A percentile compares a stretch with the other conserved stretches of the same genome.
These are phyloP conservation scores for Pseudomyrmex pallidus DNA, from an alignment of 1,140 invertebrate genomes.

Conservation along the genomic window DNA sequence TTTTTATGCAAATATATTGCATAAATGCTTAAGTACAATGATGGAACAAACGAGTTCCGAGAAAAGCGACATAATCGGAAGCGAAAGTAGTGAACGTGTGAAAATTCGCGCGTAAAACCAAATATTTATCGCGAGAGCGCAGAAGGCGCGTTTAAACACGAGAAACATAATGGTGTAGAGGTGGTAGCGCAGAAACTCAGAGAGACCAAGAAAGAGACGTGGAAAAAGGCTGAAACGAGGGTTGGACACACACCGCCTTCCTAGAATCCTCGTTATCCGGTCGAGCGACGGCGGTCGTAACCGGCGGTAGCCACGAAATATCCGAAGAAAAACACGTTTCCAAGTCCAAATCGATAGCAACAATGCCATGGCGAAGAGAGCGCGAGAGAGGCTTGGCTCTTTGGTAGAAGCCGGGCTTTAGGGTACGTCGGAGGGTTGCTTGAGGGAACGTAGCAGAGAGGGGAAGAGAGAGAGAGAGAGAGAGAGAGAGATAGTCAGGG, in stretches of 20 bases:
- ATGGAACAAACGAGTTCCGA: constrained; percentile 1
- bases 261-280: constrained; percentile 73
- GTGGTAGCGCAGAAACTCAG: constrained; percentile 34
- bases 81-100: constrained; percentile 1
- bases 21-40: background rate
- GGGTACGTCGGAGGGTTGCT: constrained; percentile 58
- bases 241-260: constrained; percentile 46
- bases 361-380: constrained; percentile 81
- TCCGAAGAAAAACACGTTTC: constrained; percentile 80
- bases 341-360: constrained; percentile 81
- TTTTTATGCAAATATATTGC: constrained; percentile 4
- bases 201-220: constrained; percentile 32
- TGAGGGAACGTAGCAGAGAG: constrained; percentile 50
- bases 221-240: constrained; percentile 37
- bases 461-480: constrained; percentile 51
- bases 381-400: constrained; percentile 73
- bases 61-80: background rate
- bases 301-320: constrained; percentile 73
- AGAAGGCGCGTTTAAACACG: constrained; percentile 34
- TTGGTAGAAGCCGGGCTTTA: constrained; percentile 52
- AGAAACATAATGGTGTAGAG: constrained; percentile 35
- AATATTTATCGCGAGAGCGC: constrained; percentile 44
- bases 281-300: constrained; percentile 55
- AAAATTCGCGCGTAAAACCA: constrained; percentile 41
- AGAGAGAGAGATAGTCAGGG: constrained; percentile 58